Evolutionary conservation across 2,113 vertebrate genomes (phyloP), one percentile per base, ranked within the genome.

Genomic region (Charadrius vociferus): DNA sequence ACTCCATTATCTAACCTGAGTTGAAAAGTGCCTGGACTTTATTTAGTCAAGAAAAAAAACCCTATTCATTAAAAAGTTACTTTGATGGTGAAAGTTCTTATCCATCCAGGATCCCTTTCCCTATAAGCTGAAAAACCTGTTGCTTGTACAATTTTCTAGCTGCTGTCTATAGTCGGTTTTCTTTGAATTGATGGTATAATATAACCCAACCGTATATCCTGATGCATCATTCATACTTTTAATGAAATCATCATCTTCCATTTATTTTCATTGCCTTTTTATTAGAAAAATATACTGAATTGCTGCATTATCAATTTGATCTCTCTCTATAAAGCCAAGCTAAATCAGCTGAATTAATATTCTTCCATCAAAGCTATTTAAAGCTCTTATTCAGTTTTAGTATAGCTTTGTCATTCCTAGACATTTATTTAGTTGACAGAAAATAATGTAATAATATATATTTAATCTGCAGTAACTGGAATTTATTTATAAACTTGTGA

Each of bases 21-120:
- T 5, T 3, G 2, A 75, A 79, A 90, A 93, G 7, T 1, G 1
- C 14, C 39, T 63, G 49, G 13, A 15, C 56, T 82, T 85, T 68
- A 47, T 47, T 79, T 84, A 55, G 20, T 39, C 11, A 50, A 71
- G 37, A 47, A 85, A 59, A 49, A 3, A 86, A 62, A 59, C 26
- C 2, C n/a, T 12, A 34, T 22, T 75, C 5, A 63, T 90, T 55
- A 52, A 43, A 66, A 81, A n/a, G 5, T 16, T 90, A 26, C 59
- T 93, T 59, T 59, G 11, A 4, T 34, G 20, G 17, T 30, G 41
- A 90, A 84, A 66, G 13, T 53, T 86, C 26, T 59, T 50, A 62
- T 11, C 17, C 19, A 39, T 9, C 23, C 23, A 45, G 7, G 16
- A 58, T 24, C 0, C 0, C 21, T 66, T 84, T 71, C 6, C 8